These are phyloP conservation scores for Standfussiana lucernea DNA, from an alignment of 2,888 invertebrate species.

Conservation along the genomic window DNA sequence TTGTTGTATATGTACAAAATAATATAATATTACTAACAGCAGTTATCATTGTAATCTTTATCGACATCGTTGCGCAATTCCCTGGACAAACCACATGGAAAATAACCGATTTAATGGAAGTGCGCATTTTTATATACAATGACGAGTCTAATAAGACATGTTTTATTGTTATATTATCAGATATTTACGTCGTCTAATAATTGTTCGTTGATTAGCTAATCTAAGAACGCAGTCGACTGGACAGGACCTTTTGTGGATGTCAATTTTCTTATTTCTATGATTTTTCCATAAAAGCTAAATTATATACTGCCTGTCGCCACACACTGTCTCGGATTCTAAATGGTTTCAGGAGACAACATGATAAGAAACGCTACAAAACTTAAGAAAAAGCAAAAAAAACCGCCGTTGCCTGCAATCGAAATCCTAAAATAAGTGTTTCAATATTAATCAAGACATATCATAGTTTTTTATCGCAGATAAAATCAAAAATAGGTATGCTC, in stretches of 20 bases:
- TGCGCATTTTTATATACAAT: constrained; percentile 26
- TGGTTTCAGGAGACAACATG: background rate
- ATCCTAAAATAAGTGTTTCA: background rate
- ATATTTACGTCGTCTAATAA: background rate
- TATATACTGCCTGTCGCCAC: background rate
- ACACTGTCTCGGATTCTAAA: background rate
- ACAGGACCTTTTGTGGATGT: too few species aligned
- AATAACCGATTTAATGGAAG: constrained; percentile 24
- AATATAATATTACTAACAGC: constrained; percentile 22
- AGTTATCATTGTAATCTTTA: constrained; percentile 25
- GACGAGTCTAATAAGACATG: background rate
- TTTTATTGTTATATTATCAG: background rate
- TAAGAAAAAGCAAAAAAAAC: background rate
- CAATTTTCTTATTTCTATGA: background rate
- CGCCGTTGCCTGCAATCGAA: background rate
- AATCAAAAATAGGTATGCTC: background rate
- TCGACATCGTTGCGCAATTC: constrained; percentile 21
- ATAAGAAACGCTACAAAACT: background rate
- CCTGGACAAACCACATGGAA: constrained; percentile 33
- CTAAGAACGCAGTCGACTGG: background rate
- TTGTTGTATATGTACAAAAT: constrained; percentile 21
- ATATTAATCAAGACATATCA: background rate
- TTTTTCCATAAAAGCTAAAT: background rate
- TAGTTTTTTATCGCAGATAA: background rate
- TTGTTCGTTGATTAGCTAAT: background rate